Evolutionary conservation across 2,888 invertebrate species (phyloP).

Genomic region (Anodontia alba): DNA sequence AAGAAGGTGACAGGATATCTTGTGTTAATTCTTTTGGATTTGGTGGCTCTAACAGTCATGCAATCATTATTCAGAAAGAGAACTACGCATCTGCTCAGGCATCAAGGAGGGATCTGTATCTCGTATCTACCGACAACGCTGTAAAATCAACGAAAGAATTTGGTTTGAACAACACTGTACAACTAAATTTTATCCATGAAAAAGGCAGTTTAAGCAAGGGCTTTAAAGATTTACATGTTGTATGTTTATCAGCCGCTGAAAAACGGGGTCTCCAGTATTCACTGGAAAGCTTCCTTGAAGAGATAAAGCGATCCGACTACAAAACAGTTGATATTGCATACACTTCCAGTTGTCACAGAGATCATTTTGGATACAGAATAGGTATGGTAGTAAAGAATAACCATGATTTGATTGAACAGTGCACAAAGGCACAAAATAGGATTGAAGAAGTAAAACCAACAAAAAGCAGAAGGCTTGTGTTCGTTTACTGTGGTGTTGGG

Average conservation of each 20-base stretch:
- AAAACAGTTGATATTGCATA: conserved; percentile 17
- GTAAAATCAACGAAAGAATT: background rate
- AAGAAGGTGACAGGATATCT: conserved; percentile 12
- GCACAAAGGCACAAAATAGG: background rate
- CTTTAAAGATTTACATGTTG: background rate
- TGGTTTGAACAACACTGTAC: background rate
- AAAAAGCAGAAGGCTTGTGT: conserved; percentile 47
- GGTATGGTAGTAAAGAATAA: conserved; percentile 17
- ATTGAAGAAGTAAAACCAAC: background rate
- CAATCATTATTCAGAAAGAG: conserved; percentile 30
- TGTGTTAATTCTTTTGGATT: conserved; percentile 63
- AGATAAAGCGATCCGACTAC: background rate
- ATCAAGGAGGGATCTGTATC: no score
- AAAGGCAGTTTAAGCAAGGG: background rate
- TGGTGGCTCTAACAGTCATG: conserved; percentile 66
- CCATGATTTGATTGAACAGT: background rate
- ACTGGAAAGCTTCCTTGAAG: background rate
- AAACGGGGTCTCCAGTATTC: background rate
- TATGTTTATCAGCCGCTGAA: background rate
- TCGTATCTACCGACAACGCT: no score
- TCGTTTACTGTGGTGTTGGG: conserved; percentile 78
- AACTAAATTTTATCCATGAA: no score
- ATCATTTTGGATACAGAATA: conserved; percentile 39
- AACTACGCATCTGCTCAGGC: background rate
- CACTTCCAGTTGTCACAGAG: conserved; percentile 41